These are phyloP conservation scores for Holothuria glaberrima DNA, from an alignment of 35 echinoderm and acorn worm genomes.

Conservation along the genomic window DNA sequence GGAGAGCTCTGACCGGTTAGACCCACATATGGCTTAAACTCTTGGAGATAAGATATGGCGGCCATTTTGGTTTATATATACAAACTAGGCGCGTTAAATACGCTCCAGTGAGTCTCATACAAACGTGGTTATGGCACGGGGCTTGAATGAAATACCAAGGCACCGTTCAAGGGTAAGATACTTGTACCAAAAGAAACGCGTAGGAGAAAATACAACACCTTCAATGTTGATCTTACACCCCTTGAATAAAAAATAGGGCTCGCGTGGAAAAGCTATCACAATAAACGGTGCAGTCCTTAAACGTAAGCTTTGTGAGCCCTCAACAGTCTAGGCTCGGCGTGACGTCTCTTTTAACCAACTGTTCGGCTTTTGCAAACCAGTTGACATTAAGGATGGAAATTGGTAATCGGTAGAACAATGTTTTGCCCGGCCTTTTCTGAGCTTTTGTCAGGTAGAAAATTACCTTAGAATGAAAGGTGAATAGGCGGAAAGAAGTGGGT, in stretches of 20 bases:
- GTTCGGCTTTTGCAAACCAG: slow-evolving; percentile 30
- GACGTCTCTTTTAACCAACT: slow-evolving; percentile 33
- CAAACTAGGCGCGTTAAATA: neutral
- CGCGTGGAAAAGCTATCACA: slow-evolving; percentile 11
- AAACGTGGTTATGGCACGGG: slow-evolving; percentile 18
- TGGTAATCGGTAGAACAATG: slow-evolving; percentile 46
- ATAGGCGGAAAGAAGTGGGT: slow-evolving; percentile 41
- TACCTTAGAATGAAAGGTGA: neutral
- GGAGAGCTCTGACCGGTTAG: neutral
- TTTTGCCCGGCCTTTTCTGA: slow-evolving; percentile 23
- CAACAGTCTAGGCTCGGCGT: neutral
- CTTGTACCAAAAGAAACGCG: neutral
- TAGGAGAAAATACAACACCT: slow-evolving; percentile 28
- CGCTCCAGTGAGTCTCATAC: neutral
- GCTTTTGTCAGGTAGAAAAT: slow-evolving; percentile 49
- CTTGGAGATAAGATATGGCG: neutral
- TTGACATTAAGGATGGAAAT: neutral
- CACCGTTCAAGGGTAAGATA: slow-evolving; percentile 34
- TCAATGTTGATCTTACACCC: neutral
- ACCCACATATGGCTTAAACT: slow-evolving; percentile 11
- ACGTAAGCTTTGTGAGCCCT: slow-evolving; percentile 8
- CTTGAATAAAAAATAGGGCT: slow-evolving; percentile 54
- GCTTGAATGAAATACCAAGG: slow-evolving; percentile 3
- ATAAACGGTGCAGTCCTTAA: slow-evolving; percentile 17
- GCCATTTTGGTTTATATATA: slow-evolving; percentile 38